A percentile compares a stretch with the other conserved stretches of the same genome.
These are phyloP conservation scores for Brotula barbata DNA, from an alignment of 2,797 vertebrate species.

Conservation along the genomic window DNA sequence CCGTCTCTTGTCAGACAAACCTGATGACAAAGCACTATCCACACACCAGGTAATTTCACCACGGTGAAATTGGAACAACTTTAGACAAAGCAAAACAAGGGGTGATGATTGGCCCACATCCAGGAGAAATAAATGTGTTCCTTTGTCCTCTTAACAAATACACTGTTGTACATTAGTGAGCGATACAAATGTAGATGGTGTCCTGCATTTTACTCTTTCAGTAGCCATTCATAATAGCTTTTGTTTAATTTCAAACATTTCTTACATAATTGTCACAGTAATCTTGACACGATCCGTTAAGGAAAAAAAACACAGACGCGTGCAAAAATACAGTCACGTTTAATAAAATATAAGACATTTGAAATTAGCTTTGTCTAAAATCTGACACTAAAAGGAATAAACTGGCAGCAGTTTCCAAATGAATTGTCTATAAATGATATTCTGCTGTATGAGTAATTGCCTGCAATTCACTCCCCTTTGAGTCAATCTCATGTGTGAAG, in stretches of 20 bases:
- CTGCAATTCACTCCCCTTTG: constrained; percentile 78
- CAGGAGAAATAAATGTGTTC: constrained; percentile 21
- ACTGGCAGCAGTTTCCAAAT: constrained; percentile 64
- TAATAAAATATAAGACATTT: constrained; percentile 30
- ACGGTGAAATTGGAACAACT: constrained; percentile 61
- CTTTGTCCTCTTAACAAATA: constrained; percentile 39
- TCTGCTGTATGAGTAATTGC: constrained; percentile 76
- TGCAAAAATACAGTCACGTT: not conserved
- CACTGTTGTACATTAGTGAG: not conserved
- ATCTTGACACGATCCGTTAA: not conserved
- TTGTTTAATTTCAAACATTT: not conserved
- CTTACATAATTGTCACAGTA: not conserved
- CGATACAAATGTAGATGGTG: constrained; percentile 3
- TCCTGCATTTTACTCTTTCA: not conserved
- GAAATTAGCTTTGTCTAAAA: constrained; percentile 28
- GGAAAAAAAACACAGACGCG: not conserved
- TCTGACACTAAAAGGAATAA: constrained; percentile 45
- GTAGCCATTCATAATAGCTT: not conserved
- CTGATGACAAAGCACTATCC: constrained; percentile 75
- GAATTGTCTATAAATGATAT: constrained; percentile 75
- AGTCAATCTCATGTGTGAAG: constrained; percentile 81
- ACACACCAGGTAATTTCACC: constrained; percentile 56
- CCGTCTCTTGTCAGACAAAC: constrained; percentile 67
- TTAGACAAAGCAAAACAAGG: constrained; percentile 50
- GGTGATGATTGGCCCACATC: constrained; percentile 53